A percentile compares a stretch with the other conserved stretches of the same genome.
phyloP scores from a whole-genome alignment of 2,113 vertebrate genomes.

The Dinomys branickii region DNA sequence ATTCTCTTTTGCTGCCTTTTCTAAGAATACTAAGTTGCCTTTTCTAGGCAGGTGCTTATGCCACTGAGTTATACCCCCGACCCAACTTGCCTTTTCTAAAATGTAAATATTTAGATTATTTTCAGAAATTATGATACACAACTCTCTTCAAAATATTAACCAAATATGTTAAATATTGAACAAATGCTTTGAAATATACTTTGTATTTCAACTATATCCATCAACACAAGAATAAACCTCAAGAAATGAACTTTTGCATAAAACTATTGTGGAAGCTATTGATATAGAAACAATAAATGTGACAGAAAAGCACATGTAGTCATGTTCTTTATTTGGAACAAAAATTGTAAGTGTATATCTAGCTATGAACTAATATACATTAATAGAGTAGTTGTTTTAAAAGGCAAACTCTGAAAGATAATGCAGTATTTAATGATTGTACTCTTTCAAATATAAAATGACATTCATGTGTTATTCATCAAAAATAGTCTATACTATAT shows the following conservation, averaged over 20 bases:
- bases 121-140: neutral
- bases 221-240: neutral
- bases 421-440: neutral
- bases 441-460: slow-evolving; percentile 20
- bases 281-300: neutral
- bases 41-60: too few relatives aligned
- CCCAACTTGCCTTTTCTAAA: neutral
- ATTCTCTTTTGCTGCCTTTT: neutral
- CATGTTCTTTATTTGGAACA: neutral
- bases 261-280: neutral
- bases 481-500: neutral
- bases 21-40: neutral
- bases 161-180: neutral
- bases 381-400: neutral
- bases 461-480: neutral
- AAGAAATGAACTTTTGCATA: neutral
- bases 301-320: neutral
- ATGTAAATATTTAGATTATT: neutral
- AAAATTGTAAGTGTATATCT: neutral
- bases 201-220: neutral
- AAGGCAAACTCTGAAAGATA: neutral
- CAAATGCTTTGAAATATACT: neutral
- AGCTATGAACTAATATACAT: too few relatives aligned
- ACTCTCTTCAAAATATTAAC: neutral
- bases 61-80: too few relatives aligned